A percentile compares a stretch with the other conserved stretches of the same genome.
These are phyloP conservation scores for Thera britannica DNA, from an alignment of 2,888 invertebrate species.

Conservation along the genomic window DNA sequence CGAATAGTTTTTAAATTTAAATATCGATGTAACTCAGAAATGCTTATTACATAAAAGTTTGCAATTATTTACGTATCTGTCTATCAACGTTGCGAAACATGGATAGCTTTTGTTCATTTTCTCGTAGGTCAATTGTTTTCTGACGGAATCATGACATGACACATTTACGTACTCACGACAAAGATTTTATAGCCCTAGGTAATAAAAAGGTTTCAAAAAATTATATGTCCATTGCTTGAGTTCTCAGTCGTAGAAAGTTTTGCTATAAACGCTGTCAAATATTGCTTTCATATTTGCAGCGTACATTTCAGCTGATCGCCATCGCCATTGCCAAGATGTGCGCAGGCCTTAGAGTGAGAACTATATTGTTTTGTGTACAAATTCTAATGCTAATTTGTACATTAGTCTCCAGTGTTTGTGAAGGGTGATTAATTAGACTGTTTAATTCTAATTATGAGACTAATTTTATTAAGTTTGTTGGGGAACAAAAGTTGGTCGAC, in stretches of 20 bases:
- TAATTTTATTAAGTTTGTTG: conserved; percentile 34
- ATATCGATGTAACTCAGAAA: conserved; percentile 28
- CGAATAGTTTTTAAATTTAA: conserved; percentile 47
- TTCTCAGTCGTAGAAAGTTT: no score
- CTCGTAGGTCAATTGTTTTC: no score
- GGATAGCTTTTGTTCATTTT: neutral
- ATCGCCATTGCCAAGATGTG: no score
- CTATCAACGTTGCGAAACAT: conserved; percentile 7
- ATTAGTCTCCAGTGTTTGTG: conserved; percentile 20
- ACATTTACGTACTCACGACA: no score
- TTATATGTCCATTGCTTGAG: no score
- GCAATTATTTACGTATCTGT: conserved; percentile 24
- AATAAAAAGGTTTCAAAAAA: no score
- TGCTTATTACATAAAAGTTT: conserved; percentile 16
- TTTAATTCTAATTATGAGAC: conserved; percentile 38
- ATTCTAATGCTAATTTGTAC: conserved; percentile 22
- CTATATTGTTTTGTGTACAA: conserved; percentile 13
- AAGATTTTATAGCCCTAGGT: no score
- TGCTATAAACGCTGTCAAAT: neutral
- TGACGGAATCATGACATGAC: no score
- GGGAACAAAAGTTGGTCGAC: conserved; percentile 33
- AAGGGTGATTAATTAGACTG: conserved; percentile 34
- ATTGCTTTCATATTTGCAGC: neutral
- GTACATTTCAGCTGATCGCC: no score
- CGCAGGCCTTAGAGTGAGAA: neutral